Evolutionary conservation across 2,113 vertebrate species (phyloP).

Genomic region (Gallinago media): DNA sequence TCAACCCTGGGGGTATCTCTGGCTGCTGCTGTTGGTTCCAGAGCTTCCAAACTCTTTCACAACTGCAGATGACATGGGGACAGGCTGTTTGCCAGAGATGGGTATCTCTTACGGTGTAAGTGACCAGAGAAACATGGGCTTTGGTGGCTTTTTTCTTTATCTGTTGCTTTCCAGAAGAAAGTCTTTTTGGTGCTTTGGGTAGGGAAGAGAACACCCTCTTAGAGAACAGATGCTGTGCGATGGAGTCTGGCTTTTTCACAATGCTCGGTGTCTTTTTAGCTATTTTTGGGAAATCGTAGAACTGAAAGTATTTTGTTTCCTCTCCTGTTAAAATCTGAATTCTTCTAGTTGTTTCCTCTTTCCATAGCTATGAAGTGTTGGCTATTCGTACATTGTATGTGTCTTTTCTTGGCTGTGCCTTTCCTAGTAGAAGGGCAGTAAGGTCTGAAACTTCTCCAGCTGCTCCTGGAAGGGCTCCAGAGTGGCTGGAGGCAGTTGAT

Average conservation of each 20-base stretch:
- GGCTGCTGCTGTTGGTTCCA: too few relatives aligned
- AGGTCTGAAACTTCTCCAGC: neutral
- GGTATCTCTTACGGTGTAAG: neutral
- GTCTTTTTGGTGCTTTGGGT: neutral
- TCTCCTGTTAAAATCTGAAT: neutral
- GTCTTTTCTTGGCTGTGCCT: neutral
- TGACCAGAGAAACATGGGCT: neutral
- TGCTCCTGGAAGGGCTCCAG: slow-evolving; percentile 26
- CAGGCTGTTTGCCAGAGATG: neutral
- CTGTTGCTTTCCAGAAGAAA: neutral
- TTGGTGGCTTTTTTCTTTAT: neutral
- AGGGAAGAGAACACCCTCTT: neutral
- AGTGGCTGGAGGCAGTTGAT: slow-evolving; percentile 19
- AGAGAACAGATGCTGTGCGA: neutral
- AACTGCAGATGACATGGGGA: neutral
- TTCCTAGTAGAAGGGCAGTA: neutral
- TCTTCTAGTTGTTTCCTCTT: neutral
- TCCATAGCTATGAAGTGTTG: neutral
- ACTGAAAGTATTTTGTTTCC: neutral
- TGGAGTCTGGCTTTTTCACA: neutral
- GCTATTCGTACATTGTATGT: rapidly evolving
- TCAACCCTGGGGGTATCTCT: neutral
- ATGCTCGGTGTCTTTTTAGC: neutral
- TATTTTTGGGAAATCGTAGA: rapidly evolving
- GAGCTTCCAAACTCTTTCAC: neutral